Conservation (phyloP, 2,888 invertebrate species). For the Meliscaeva auricollis region DNA sequence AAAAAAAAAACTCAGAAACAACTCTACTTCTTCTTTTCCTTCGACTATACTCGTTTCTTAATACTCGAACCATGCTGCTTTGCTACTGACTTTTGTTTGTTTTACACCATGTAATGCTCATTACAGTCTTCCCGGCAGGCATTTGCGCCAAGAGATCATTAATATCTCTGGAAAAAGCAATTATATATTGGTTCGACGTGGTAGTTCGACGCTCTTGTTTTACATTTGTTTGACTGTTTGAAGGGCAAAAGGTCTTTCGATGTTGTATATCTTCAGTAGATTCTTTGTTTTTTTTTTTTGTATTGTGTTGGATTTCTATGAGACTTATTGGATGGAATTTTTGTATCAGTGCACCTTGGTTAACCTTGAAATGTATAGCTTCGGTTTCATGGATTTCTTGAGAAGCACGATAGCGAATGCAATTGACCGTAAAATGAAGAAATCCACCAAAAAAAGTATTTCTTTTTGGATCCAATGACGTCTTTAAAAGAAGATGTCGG, state of each 20-base stretch:
- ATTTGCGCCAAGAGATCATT: constrained; percentile 49
- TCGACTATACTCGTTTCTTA: not conserved
- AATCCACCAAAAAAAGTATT: too few relatives aligned
- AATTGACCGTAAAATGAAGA: too few relatives aligned
- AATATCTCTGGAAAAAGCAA: constrained; percentile 58
- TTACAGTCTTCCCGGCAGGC: constrained; percentile 38
- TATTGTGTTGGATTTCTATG: not conserved
- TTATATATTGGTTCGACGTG: constrained; percentile 56
- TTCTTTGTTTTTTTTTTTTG: too few relatives aligned
- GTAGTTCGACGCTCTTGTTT: constrained; percentile 36
- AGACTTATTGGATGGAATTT: not conserved
- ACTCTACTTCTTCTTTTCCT: not conserved
- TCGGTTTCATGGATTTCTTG: too few relatives aligned
- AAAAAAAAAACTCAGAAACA: not conserved
- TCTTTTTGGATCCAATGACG: too few relatives aligned
- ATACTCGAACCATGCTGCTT: not conserved
- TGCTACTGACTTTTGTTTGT: constrained; percentile 61
- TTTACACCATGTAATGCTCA: constrained; percentile 66
- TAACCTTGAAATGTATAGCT: not conserved
- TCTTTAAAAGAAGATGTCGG: too few relatives aligned
- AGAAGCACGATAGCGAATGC: too few relatives aligned
- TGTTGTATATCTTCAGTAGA: not conserved
- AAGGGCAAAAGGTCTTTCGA: constrained; percentile 50
- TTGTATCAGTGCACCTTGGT: not conserved
- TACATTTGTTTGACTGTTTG: constrained; percentile 43